Evolutionary conservation across 2,888 invertebrate species (phyloP), one percentile per base, ranked within the genome.

Genomic region (Halictus quadricinctus): DNA sequence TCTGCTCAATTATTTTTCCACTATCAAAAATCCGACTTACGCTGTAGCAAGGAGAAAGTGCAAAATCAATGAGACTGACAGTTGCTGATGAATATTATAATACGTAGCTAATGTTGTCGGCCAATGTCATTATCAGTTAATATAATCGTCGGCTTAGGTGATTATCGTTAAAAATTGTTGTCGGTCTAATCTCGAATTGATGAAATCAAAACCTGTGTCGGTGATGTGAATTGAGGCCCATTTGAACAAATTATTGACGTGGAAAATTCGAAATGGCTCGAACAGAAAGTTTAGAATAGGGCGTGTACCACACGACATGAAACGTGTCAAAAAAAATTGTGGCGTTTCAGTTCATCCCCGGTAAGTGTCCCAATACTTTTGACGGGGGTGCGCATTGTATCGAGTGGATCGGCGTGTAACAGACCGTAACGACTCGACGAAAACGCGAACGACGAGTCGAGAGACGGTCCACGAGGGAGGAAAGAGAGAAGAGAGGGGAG

Each of bases 341-440:
- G 8, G 7, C 8, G 18, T 29, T 29, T 18, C 64, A 8, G 15
- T 64, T 64, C 29, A 64, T 18, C 29, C 15, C 15, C 8, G 6
- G 64, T 36, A 29, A 64, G 29, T 18, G 29, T 64, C 64, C 29
- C 64, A 18, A 36, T 64, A 36, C 64, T 64, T 64, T 25, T 29
- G 15, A 64, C 64, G 18, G 64, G 3, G 48, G 25, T 94, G 10
- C 95, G 70, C 15, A 43, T n/a, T 43, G 12, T 73, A 48, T 54
- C n/a, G 50, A 64, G 50, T 36, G 64, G 64, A 64, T 64, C 64
- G 29, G 64, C 64, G 64, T 69, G 69, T n/a, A 36, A 64, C 36
- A 70, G 7, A 43, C 12, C 64, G 29, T 18, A 13, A 13, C 50
- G 29, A 21, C n/a, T 8, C 25, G 48, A 43, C 36, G 50, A 79